Base-by-base conservation (phyloP, 1,140 invertebrate genomes). In the Zaprionus nigranus region DNA sequence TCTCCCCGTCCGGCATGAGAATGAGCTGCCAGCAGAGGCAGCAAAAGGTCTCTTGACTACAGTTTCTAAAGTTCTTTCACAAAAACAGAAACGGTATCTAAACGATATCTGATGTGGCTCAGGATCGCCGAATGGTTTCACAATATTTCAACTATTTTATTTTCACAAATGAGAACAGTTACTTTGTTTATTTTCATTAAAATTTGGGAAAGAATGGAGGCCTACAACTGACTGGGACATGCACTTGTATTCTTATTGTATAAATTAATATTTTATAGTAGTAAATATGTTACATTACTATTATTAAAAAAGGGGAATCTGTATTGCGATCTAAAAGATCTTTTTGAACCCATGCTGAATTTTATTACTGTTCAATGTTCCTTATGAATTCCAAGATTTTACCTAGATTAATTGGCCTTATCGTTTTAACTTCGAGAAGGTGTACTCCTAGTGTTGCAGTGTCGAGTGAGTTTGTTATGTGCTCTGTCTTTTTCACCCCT, bases 1-100 rank as follows among this genome's bases (percentile, higher is more conserved):
- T 30, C 17, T 36, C 28, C 60, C 58, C 43, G 76, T 69, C 69
- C 51, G 69, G 79, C 76, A 86, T 86, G 83, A 60, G 72, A 86
- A 86, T 71, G 67, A 75, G 36, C 30, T 11, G 30, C 30, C 30
- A 34, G 28, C 46, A 71, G 3, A 34, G 30, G 73, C 36, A 69
- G 56, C 40, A 64, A 58, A 75, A 58, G 56, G 64, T 57, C 57
- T 57, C 57, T 40, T 20, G 15, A n/a, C 20, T 59, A 17, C 64
- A 51, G 20, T 36, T 36, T 26, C 34, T 28, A 15, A 17, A 34
- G 49, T 13, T 60, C 38, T 28, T 38, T n/a, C 9, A 24, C 13
- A n/a, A 43, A 58, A 12, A 24, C 3, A 61, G n/a, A 22, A 40
- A 24, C 20, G 46, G 46, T 51, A 51, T 24, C 20, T 51, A 51